Percentiles rank a stretch among this genome's conserved stretches.
These are phyloP conservation scores for Stenodera caucasica DNA, from an alignment of 2,888 invertebrate species.

Conservation along the genomic window DNA sequence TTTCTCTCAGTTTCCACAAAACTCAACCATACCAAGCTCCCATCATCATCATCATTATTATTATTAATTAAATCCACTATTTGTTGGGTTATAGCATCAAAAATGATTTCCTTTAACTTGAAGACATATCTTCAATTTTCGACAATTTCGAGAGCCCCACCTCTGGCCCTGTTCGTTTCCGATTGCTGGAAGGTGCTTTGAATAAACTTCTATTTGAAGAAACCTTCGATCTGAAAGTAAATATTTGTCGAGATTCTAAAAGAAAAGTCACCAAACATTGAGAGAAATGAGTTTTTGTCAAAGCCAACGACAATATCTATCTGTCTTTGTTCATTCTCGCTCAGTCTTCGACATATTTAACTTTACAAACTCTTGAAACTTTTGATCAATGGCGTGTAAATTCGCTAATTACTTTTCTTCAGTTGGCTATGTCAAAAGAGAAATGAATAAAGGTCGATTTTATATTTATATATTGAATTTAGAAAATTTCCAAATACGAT, in stretches of 20 bases:
- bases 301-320: conserved; percentile 28
- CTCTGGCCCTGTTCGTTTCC: conserved; percentile 8
- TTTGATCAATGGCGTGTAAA: conserved; percentile 44
- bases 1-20: conserved; percentile 30
- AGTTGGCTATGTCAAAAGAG: no score
- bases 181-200: conserved; percentile 22
- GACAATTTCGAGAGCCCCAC: background rate
- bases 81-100: no score
- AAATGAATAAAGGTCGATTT: no score
- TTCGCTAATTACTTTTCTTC: conserved; percentile 45
- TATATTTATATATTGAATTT: background rate
- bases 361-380: conserved; percentile 32
- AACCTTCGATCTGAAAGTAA: conserved; percentile 32
- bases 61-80: conserved; percentile 31
- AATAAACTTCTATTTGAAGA: conserved; percentile 23
- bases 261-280: conserved; percentile 36
- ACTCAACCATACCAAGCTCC: conserved; percentile 7
- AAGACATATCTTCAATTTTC: background rate
- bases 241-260: conserved; percentile 42
- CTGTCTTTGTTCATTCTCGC: conserved; percentile 17
- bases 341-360: background rate
- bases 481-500: no score
- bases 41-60: background rate
- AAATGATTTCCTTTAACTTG: no score
- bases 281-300: conserved; percentile 44